Percentiles rank a stretch among this genome's conserved stretches.
Conservation (phyloP, 1,140 invertebrate species). For the Zaprionus nigranus region DNA sequence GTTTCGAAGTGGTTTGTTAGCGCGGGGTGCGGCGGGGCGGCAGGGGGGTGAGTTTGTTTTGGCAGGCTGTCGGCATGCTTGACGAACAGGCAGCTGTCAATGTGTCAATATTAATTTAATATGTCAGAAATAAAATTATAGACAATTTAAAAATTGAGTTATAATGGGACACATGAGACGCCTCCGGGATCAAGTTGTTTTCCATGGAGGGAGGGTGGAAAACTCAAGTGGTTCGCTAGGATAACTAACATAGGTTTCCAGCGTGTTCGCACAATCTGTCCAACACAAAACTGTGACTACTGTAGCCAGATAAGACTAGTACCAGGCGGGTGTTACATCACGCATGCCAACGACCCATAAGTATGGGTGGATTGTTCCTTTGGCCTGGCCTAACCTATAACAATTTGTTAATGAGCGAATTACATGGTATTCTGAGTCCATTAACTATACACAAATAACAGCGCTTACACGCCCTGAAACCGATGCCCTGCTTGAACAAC, state of each 20-base stretch:
- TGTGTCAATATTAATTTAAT: slow-evolving; percentile 83
- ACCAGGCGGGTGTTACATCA: background rate
- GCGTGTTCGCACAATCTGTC: slow-evolving; percentile 17
- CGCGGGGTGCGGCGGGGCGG: background rate
- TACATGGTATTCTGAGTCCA: slow-evolving; percentile 60
- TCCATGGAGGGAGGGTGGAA: slow-evolving; percentile 29
- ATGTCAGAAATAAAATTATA: slow-evolving; percentile 74
- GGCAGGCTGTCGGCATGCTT: slow-evolving; percentile 33
- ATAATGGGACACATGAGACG: slow-evolving; percentile 63
- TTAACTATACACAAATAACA: background rate
- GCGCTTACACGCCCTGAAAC: slow-evolving; percentile 44
- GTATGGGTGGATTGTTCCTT: background rate
- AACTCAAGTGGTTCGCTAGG: slow-evolving; percentile 41
- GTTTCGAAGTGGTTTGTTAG: slow-evolving; percentile 48
- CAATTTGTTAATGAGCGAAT: slow-evolving; percentile 76
- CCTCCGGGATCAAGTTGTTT: slow-evolving; percentile 1
- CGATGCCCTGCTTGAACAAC: slow-evolving; percentile 1
- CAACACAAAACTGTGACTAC: slow-evolving; percentile 9
- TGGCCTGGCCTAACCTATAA: slow-evolving; percentile 24
- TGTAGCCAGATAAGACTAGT: slow-evolving; percentile 14
- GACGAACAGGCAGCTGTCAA: slow-evolving; percentile 70
- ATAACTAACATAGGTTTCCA: background rate
- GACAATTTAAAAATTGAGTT: slow-evolving; percentile 76
- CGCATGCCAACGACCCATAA: slow-evolving; percentile 11
- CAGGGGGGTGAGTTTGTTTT: slow-evolving; percentile 57